Percentiles rank a stretch among this genome's conserved stretches.
Evolutionary conservation across 2,113 vertebrate species (phyloP).

Genomic region (Salvelinus namaycush): DNA sequence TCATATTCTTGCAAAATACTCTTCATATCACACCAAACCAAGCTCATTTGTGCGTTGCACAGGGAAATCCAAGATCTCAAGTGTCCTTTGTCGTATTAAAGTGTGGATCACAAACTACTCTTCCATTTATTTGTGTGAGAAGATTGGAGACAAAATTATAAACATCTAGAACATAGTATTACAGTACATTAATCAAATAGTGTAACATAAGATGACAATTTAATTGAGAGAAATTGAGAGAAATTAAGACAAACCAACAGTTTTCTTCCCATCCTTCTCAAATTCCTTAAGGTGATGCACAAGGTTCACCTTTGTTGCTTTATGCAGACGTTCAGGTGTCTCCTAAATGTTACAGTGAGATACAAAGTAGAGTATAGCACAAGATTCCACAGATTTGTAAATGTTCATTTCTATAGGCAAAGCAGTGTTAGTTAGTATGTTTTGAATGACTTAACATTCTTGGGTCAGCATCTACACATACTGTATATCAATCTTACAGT

Average conservation of each 20-base stretch:
- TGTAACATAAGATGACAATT: not conserved
- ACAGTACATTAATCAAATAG: not conserved
- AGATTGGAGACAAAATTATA: not conserved
- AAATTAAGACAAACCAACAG: conserved; percentile 43
- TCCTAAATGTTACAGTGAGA: conserved; percentile 66
- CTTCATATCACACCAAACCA: not conserved
- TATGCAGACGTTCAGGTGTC: conserved; percentile 81
- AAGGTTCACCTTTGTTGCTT: conserved; percentile 83
- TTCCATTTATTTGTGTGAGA: conserved; percentile 52
- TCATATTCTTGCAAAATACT: not conserved
- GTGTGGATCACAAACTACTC: conserved; percentile 57
- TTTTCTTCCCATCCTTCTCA: conserved; percentile 86
- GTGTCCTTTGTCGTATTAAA: too few relatives aligned
- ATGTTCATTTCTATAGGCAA: not conserved
- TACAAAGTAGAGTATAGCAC: too few relatives aligned
- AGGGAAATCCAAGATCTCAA: not conserved
- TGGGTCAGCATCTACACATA: too few relatives aligned
- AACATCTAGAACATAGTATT: not conserved
- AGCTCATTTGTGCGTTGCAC: not conserved
- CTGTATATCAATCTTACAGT: too few relatives aligned
- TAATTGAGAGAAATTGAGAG: too few relatives aligned
- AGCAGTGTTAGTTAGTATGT: too few relatives aligned
- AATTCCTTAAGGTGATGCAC: conserved; percentile 89
- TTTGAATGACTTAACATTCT: too few relatives aligned
- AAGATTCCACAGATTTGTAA: too few relatives aligned